Base-by-base conservation (phyloP, 2,888 invertebrate species). In the Margaritifera margaritifera region DNA sequence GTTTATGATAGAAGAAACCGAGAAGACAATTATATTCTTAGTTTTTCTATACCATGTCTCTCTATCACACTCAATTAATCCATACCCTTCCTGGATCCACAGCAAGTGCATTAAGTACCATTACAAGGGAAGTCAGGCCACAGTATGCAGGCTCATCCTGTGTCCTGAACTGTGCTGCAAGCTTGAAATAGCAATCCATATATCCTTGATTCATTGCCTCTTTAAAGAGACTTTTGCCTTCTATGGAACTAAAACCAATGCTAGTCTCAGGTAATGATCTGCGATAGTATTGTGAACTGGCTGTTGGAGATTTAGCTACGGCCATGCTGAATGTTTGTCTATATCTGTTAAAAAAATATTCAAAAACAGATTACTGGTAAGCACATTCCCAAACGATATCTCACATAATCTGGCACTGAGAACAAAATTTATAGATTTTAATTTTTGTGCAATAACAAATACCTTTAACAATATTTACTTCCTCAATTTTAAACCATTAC, bases 61-160 rank as follows among this genome's bases (percentile, higher is more conserved):
- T 42, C 50, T 42, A 42, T 2, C 42, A 42, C n/a, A n/a, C n/a
- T n/a, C n/a, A n/a, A n/a, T 54, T 78, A 72, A 87, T 88, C 89
- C 89, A 89, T 0, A 88, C 80, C 20, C 77, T 73, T 20, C 85
- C 86, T 0, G 90, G 89, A 67, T 89, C 89, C 8, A 89, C 86
- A 69, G 88, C 89, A 50, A 90, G 79, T 5, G 89, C 86, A 72
- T 90, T 90, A 51, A 90, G 80, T 6, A 87, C 86, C 85, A 84
- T 85, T 76, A 90, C 89, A 20, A 90, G 80, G 3, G 90, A 89
- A 27, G 90, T 87, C 22, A 90, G 81, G n/a, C 90, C 90, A 74
- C 90, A 90, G 75, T 84, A 90, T 0, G 90, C 88, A 11, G 90
- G 90, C 55, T 90, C 90, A 68, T 90, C 90, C 71, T 90, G 90